Conservation (phyloP, 2,888 invertebrate genomes). For the Macrosiphum euphorbiae region DNA sequence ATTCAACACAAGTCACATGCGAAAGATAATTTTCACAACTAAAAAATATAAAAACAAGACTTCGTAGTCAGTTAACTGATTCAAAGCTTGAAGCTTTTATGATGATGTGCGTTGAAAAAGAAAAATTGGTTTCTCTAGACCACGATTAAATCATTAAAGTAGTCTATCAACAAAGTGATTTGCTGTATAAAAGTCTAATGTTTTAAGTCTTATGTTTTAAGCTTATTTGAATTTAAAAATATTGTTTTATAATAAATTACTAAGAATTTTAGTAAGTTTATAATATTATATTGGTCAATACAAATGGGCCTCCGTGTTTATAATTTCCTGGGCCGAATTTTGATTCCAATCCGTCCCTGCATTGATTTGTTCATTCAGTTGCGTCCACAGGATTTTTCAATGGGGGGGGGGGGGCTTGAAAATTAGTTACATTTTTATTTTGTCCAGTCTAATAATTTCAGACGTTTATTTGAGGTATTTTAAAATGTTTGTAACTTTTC, state of each 20-base stretch:
- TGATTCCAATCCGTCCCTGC: slow-evolving; percentile 9
- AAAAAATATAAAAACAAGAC: slow-evolving; percentile 10
- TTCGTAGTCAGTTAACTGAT: background rate
- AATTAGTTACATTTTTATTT: too few relatives aligned
- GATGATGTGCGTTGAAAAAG: background rate
- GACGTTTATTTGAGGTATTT: too few relatives aligned
- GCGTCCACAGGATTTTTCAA: too few relatives aligned
- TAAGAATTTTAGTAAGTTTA: background rate
- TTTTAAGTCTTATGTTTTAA: background rate
- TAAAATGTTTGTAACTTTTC: too few relatives aligned
- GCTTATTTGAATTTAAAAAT: background rate
- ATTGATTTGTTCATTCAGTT: too few relatives aligned
- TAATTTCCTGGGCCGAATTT: background rate
- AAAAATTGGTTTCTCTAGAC: background rate
- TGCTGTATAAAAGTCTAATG: background rate
- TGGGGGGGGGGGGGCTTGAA: too few relatives aligned
- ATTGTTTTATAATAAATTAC: background rate
- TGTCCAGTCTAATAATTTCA: too few relatives aligned
- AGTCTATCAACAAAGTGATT: slow-evolving; percentile 29
- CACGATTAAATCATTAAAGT: background rate
- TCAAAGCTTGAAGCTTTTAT: slow-evolving; percentile 14
- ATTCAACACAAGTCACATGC: background rate
- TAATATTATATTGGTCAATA: background rate
- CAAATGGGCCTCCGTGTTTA: background rate
- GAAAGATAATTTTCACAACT: background rate